Base-by-base conservation (phyloP, 1,140 invertebrate species). In the Papilio machaon region DNA sequence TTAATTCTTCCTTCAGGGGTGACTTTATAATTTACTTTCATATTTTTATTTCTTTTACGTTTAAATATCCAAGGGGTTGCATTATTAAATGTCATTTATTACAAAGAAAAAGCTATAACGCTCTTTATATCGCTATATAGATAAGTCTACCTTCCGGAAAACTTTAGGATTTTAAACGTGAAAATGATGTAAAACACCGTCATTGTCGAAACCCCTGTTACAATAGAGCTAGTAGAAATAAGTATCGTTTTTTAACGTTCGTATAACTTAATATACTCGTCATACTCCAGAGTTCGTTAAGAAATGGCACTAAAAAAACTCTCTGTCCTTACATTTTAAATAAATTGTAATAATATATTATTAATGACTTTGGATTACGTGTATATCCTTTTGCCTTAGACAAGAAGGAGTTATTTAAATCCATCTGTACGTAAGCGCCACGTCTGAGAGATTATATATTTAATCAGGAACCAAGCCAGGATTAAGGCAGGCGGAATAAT, bases 391-490 rank as follows among this genome's bases (percentile, higher is more conserved):
- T 58, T 73, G 74, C 80, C 80, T 78, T 58, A 78, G 60, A 52
- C 35, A n/a, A 15, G 17, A 47, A 73, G 54, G 76, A 84, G 80
- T 85, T 80, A 85, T 82, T 85, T 84, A 82, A 85, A 85, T 81
- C 82, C 85, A 86, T 85, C 82, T 84, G 84, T 82, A 81, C 81
- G 77, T 84, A 81, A 84, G 81, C 83, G 81, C 67, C 75, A 82
- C 79, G 81, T 81, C 75, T 79, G 82, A 52, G 82, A 85, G 85
- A 87, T 87, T 85, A 87, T 85, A 85, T 83, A 81, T 85, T 85
- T 85, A 84, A 87, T 84, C 83, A 87, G 85, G 84, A 84, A 84
- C 83, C 85, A 84, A 79, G 74, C 81, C 82, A 67, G 80, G 80
- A 86, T 84, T 78, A 82, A 84, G 30, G 73, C 75, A 82, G 54